These are phyloP conservation scores for Halcyon chelicuti DNA, from an alignment of 2,797 vertebrate species.

Conservation along the genomic window DNA sequence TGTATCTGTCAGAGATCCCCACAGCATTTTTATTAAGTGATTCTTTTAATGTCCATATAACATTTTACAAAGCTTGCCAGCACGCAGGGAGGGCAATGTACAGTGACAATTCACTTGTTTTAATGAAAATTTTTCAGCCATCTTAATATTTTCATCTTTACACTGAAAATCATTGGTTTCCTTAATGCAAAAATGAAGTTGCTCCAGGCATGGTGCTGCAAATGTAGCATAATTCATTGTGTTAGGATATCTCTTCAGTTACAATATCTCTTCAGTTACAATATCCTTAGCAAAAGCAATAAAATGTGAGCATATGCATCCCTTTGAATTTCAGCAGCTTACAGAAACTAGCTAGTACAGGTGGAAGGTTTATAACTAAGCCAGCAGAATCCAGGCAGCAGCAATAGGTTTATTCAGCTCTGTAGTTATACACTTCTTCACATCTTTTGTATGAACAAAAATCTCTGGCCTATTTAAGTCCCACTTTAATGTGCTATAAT, in stretches of 20 bases:
- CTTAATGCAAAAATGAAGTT: slow-evolving; percentile 39
- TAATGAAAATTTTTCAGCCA: slow-evolving; percentile 5
- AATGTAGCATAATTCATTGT: neutral
- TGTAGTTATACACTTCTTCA: neutral
- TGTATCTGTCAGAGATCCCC: neutral
- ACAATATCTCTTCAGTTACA: slow-evolving; percentile 47
- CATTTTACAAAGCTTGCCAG: neutral
- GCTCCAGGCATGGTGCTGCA: slow-evolving; percentile 43
- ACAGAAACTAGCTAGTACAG: slow-evolving; percentile 35
- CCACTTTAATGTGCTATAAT: slow-evolving; percentile 47
- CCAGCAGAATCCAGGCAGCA: slow-evolving; percentile 31
- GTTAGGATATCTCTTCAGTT: slow-evolving; percentile 33
- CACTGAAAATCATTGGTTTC: slow-evolving; percentile 9
- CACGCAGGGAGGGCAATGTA: neutral
- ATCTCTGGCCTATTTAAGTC: slow-evolving; percentile 56
- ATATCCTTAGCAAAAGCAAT: slow-evolving; percentile 57
- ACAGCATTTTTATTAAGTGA: neutral
- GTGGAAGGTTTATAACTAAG: slow-evolving; percentile 60
- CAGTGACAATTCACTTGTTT: neutral
- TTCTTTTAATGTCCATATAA: neutral
- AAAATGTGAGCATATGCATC: slow-evolving; percentile 7
- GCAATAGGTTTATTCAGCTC: slow-evolving; percentile 48
- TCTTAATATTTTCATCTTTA: slow-evolving; percentile 24
- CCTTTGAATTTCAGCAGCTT: slow-evolving; percentile 59
- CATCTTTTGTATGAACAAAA: slow-evolving; percentile 48